Evolutionary conservation across 2,797 vertebrate genomes (phyloP), one percentile per base, ranked within the genome.

Genomic region (Catostomus latipinnis): DNA sequence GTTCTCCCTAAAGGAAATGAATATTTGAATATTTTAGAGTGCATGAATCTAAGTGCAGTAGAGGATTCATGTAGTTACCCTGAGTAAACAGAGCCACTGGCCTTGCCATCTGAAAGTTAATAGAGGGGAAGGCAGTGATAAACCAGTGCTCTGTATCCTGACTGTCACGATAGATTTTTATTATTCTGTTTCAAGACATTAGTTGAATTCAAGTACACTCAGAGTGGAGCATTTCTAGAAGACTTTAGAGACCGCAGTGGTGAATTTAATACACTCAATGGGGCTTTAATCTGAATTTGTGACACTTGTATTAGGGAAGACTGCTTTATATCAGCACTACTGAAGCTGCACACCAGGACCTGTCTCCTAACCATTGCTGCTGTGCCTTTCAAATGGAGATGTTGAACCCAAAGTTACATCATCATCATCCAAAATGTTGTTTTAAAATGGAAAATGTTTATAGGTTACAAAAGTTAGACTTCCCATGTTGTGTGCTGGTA

Each of bases 1-100:
- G 50, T 8, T 57, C 16, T 58, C 57, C 16, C 81, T 86, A 70
- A 71, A 85, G 76, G 79, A 85, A 85, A 72, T 79, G 68, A 74
- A 58, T 60, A 70, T 57, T 72, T 79, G 68, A 74, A 58, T 60
- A 70, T 57, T 72, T 78, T 68, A 70, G 71, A 8, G 76, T 74
- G 72, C 45, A 65, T 80, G 76, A 73, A 67, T 58, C 52, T 43
- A 16, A 22, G 50, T 63, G 34, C 50, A 34, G 7, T 53, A 49
- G 16, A 34, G 50, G 50, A 14, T 63, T 54, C 34, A 56, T 48
- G 12, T 50, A 14, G 2, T 53, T 52, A 18, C 1, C 52, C 2
- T 22, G 22, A 71, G 67, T 57, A 78, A 78, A 78, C 60, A 65
- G 34, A 79, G 52, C 60, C 60, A 71, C 14, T 62, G 77, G 58